Evolutionary conservation across 2,113 vertebrate genomes (phyloP).

Genomic region (Tylochromis polylepis): DNA sequence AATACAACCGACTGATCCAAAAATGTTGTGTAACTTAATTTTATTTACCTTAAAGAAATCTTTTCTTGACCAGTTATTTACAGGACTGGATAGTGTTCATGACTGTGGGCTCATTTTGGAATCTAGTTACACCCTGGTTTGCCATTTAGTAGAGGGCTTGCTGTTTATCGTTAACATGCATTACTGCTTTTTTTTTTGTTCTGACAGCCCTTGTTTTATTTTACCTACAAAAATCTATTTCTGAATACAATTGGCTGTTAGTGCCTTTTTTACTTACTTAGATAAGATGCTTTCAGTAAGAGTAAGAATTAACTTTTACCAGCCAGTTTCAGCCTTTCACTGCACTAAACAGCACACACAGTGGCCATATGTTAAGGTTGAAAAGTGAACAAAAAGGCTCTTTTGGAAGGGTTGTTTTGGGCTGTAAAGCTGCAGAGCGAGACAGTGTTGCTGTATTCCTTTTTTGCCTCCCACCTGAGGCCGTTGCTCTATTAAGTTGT

Average conservation of each 20-base stretch:
- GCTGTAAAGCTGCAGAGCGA: conserved; percentile 33
- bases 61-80: no score
- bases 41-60: neutral
- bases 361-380: neutral
- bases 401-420: conserved; percentile 3
- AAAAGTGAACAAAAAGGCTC: conserved; percentile 13
- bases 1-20: neutral
- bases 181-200: neutral
- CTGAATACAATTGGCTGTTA: neutral
- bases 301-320: neutral
- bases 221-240: neutral
- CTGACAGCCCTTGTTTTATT: neutral
- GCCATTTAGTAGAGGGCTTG: neutral
- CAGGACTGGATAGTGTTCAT: neutral
- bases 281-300: neutral
- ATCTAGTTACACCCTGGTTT: neutral
- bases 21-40: neutral
- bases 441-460: conserved; percentile 16
- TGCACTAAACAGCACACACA: neutral
- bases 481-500: conserved; percentile 8
- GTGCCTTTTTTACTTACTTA: neutral
- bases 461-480: conserved; percentile 11
- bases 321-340: neutral
- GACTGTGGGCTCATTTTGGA: neutral
- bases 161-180: neutral